Percentiles rank a stretch among this genome's conserved stretches.
These are phyloP conservation scores for Atlantisia rogersi DNA, from an alignment of 2,113 vertebrate genomes.

Conservation along the genomic window DNA sequence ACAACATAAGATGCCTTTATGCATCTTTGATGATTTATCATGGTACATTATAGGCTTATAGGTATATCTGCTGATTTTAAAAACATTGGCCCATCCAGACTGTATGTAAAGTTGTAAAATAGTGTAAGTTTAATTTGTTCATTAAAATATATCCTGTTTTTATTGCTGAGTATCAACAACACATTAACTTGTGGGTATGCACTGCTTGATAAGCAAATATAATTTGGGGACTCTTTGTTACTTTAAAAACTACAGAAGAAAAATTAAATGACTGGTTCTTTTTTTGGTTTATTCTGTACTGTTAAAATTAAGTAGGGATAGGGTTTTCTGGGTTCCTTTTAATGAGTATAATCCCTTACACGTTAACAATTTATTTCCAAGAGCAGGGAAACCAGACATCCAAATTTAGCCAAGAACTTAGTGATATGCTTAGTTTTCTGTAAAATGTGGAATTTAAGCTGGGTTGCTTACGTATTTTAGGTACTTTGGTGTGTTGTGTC, in stretches of 20 bases:
- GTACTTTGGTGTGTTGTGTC: not conserved
- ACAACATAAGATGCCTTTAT: not conserved
- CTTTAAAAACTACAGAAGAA: not conserved
- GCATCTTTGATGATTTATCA: slow-evolving; percentile 3
- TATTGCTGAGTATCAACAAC: not conserved
- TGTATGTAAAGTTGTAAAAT: not conserved
- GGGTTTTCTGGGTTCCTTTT: not conserved
- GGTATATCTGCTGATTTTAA: not conserved
- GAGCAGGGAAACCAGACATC: not conserved
- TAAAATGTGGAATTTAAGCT: not conserved
- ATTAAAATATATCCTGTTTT: not conserved
- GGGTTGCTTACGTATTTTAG: not conserved
- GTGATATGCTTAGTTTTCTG: not conserved
- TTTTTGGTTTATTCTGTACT: not conserved
- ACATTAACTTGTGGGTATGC: not conserved
- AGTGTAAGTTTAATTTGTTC: not conserved
- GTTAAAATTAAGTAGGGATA: not conserved
- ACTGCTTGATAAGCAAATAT: not conserved
- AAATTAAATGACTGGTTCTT: not conserved
- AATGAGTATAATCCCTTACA: not conserved
- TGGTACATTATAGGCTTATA: not conserved
- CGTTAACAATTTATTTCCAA: not conserved
- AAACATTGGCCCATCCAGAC: not conserved
- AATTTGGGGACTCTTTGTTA: not conserved
- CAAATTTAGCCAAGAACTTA: not conserved